Evolutionary conservation across 2,797 vertebrate genomes (phyloP), one percentile per base, ranked within the genome.

Genomic region (Sylvia borin): DNA sequence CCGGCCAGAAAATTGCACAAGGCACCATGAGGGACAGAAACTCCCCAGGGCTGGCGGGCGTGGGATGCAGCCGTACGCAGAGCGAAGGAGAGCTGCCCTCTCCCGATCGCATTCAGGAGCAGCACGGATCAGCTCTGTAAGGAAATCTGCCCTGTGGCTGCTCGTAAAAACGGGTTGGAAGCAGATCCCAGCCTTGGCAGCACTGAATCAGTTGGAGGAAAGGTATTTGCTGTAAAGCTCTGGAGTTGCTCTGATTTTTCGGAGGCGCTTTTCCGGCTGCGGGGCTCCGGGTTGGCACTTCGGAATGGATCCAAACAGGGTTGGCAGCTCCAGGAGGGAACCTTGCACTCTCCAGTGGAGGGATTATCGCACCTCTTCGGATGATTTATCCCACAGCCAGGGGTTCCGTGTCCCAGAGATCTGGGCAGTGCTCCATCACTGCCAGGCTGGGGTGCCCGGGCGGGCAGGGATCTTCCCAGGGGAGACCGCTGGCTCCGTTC

Each of bases 41-140:
- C 1, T 3, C n/a, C 10, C 0, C 19, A 2, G 43, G 26, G 40
- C 16, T 71, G 2, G 58, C 22, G 3, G 51, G 20, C 2, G 7
- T 0, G 32, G n/a, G 51, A 19, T 10, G 55, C 50, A 45, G 61
- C 60, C 2, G 4, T 2, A 20, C 4, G 0, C 9, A 6, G 7
- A 3, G 38, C 3, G 66, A 13, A 16, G 54, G 19, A 7, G 25
- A 54, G 87, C 86, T 92, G 93, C 86, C 86, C 86, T 90, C 92
- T 96, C 88, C 80, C 7, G 83, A 75, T 64, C 27, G 55, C 29
- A 53, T 10, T 3, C 12, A 1, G 12, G 14, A 71, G 57, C 36
- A 13, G n/a, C 13, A 1, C 81, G 2, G 58, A 48, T 1, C 40
- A 0, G 1, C 0, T 1, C 71, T 5, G 70, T 0, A 3, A 31